A percentile compares a stretch with the other conserved stretches of the same genome.
These are phyloP conservation scores for Saxidomus purpurata DNA, from an alignment of 1,140 invertebrate genomes.

Conservation along the genomic window DNA sequence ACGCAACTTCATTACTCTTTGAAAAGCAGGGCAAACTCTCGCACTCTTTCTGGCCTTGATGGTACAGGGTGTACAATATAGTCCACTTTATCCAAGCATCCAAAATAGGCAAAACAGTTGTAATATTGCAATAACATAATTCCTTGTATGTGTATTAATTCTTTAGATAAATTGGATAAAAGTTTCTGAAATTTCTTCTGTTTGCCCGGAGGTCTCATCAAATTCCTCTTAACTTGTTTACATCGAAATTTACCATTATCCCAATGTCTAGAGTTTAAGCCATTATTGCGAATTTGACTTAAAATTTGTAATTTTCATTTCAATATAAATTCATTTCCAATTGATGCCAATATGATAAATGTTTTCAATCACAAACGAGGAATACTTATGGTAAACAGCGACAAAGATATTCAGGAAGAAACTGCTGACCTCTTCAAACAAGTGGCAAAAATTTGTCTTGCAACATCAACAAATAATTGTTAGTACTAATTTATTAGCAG, in stretches of 20 bases:
- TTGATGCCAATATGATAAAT: conserved; percentile 45
- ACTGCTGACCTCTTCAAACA: neutral
- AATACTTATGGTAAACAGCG: conserved; percentile 14
- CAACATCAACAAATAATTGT: too few species aligned
- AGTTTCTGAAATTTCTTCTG: too few species aligned
- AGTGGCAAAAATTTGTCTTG: neutral
- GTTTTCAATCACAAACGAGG: conserved; percentile 23
- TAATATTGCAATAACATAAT: neutral
- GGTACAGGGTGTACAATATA: too few species aligned
- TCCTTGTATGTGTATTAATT: neutral
- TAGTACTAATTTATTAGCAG: too few species aligned
- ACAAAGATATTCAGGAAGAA: neutral
- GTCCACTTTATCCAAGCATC: too few species aligned
- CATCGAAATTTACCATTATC: conserved; percentile 12
- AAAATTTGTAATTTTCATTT: conserved; percentile 26
- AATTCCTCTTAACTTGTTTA: conserved; percentile 34
- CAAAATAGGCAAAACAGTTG: too few species aligned
- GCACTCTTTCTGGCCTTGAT: too few species aligned
- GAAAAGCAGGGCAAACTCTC: too few species aligned
- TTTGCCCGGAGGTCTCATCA: conserved; percentile 4
- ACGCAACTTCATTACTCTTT: too few species aligned
- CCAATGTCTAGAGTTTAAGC: conserved; percentile 19
- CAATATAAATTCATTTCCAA: conserved; percentile 34
- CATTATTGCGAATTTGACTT: conserved; percentile 44
- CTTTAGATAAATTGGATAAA: neutral